These are phyloP conservation scores for Peromyscus polionotus DNA, from an alignment of 2,113 vertebrate genomes.

Conservation along the genomic window DNA sequence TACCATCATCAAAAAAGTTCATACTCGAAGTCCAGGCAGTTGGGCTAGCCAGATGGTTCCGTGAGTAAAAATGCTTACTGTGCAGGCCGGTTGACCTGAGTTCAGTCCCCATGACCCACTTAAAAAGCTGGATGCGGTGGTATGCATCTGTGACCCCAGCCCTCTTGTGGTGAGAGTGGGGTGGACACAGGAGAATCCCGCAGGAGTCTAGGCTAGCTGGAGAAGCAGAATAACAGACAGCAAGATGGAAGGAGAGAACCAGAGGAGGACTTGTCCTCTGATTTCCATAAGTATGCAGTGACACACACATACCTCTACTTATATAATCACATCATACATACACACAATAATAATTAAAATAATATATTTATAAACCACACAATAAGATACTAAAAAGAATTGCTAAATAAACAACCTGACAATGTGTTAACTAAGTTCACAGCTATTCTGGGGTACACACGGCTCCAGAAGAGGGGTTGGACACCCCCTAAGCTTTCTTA, in stretches of 20 bases:
- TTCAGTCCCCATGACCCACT: no score
- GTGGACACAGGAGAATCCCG: neutral
- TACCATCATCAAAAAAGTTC: neutral
- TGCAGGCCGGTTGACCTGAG: neutral
- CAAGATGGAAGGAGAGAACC: neutral
- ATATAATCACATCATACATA: no score
- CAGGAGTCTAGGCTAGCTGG: no score
- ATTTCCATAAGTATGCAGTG: neutral
- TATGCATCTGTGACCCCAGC: neutral
- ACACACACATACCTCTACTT: neutral
- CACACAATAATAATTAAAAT: neutral
- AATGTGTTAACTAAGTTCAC: neutral
- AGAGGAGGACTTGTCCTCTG: neutral
- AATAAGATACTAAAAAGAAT: neutral
- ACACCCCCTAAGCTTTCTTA: neutral
- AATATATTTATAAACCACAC: neutral
- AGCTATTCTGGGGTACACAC: neutral
- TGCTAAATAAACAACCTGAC: neutral
- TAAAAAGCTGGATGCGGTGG: neutral
- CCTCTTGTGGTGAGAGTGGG: neutral
- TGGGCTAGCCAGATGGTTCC: neutral
- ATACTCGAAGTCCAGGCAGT: neutral
- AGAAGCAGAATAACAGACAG: neutral
- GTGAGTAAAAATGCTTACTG: neutral
- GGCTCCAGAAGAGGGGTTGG: neutral